Conservation (phyloP, 92 coral and sea anemone species). For the Desmophyllum pertusum region DNA sequence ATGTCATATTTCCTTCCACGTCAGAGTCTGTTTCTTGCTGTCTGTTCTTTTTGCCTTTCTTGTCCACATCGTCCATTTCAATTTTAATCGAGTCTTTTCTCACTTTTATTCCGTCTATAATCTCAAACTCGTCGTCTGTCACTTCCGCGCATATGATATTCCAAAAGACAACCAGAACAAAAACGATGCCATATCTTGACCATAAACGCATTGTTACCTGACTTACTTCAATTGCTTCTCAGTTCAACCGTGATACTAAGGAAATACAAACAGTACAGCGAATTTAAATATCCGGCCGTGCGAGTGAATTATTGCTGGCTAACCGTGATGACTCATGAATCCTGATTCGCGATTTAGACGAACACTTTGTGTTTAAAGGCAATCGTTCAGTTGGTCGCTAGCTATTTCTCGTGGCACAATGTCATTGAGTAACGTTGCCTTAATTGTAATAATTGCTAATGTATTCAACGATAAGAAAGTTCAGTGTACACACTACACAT, state of each 20-base stretch:
- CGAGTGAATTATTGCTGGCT: neutral
- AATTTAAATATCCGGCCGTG: too few species aligned
- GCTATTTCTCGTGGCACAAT: constrained; percentile 3
- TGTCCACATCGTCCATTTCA: constrained; percentile 1
- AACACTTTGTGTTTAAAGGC: neutral
- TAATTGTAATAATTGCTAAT: constrained; percentile 2
- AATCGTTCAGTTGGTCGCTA: neutral
- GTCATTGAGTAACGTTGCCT: constrained; percentile 1
- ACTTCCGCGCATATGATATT: constrained; percentile 30
- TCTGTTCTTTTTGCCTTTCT: neutral
- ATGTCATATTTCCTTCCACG: neutral
- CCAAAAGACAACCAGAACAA: neutral
- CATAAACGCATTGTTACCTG: neutral
- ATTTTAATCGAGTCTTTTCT: constrained; percentile 23
- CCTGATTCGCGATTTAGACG: neutral
- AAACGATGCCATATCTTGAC: neutral
- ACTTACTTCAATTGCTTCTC: neutral
- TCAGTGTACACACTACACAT: neutral
- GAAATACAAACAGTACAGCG: neutral
- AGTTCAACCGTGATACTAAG: neutral
- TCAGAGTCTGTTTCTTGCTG: neutral
- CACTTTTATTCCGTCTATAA: constrained; percentile 67
- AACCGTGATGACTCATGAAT: neutral
- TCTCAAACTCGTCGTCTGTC: constrained; percentile 50
- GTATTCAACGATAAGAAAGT: neutral